Conservation (phyloP, 2,113 vertebrate species). For the Mormyrus iriodes region DNA sequence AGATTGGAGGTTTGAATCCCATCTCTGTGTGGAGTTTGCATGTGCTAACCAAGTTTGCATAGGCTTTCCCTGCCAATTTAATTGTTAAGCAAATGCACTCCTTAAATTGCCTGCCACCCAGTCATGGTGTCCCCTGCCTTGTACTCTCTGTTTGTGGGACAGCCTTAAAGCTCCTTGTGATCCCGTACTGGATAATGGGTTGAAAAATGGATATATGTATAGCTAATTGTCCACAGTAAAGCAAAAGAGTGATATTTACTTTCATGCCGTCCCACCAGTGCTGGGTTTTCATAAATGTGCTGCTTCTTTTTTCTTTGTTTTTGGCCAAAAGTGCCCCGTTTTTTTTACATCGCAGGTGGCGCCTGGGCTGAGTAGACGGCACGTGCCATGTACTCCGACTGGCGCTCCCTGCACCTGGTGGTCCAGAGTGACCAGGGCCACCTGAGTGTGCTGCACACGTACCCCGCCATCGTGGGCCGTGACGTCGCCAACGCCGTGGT, state of each 20-base stretch:
- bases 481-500: slow-evolving; percentile 84
- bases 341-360: slow-evolving; percentile 45
- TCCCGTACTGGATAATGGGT: neutral
- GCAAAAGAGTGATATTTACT: neutral
- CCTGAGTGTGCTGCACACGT: slow-evolving; percentile 83
- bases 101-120: neutral
- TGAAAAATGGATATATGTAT: neutral
- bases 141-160: neutral
- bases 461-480: slow-evolving; percentile 76
- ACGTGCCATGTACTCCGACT: slow-evolving; percentile 79
- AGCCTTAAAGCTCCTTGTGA: neutral
- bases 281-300: neutral
- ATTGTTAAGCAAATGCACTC: neutral
- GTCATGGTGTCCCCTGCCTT: neutral
- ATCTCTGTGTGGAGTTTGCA: neutral
- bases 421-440: slow-evolving; percentile 77
- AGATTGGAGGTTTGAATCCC: neutral
- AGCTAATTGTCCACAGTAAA: neutral
- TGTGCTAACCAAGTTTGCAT: neutral
- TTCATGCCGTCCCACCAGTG: neutral
- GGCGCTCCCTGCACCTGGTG: slow-evolving; percentile 76
- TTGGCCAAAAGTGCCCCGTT: neutral
- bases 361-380: slow-evolving; percentile 53
- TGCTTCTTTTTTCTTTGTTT: neutral
- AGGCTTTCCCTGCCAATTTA: neutral